These are phyloP conservation scores for Ammodytes dubius DNA, from an alignment of 2,113 vertebrate species.

Conservation along the genomic window DNA sequence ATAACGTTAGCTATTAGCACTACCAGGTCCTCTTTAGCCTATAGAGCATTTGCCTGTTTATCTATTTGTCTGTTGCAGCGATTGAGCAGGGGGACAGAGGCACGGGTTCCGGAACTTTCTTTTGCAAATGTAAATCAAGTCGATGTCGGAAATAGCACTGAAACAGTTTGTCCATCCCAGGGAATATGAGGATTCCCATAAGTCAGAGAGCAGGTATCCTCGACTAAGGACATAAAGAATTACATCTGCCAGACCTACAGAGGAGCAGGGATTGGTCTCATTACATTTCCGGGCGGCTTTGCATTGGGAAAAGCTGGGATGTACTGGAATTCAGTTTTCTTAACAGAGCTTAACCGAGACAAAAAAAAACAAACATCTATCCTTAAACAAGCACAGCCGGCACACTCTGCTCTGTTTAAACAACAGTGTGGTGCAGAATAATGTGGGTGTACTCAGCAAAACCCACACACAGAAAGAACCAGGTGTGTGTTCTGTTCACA, in stretches of 20 bases:
- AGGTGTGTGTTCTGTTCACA: constrained; percentile 10
- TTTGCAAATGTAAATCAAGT: constrained; percentile 54
- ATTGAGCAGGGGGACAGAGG: constrained; percentile 21
- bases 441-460: constrained; percentile 16
- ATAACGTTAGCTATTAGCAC: not conserved
- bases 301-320: constrained; percentile 17
- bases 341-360: constrained; percentile 35
- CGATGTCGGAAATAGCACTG: constrained; percentile 34
- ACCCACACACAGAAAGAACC: constrained; percentile 37
- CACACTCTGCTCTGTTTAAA: constrained; percentile 44
- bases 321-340: constrained; percentile 21
- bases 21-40: not conserved
- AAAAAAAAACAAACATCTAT: constrained; percentile 52
- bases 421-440: constrained; percentile 31
- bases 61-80: constrained; percentile 57
- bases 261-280: not conserved
- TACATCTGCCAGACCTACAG: constrained; percentile 20
- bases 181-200: constrained; percentile 68
- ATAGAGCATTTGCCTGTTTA: constrained; percentile 7
- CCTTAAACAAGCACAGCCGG: constrained; percentile 47
- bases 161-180: constrained; percentile 40
- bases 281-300: constrained; percentile 23
- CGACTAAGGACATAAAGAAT: constrained; percentile 15
- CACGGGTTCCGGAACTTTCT: constrained; percentile 28
- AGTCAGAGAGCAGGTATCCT: constrained; percentile 66